phyloP scores from a whole-genome alignment of 2,113 vertebrate species.

The Limnothrissa miodon region DNA sequence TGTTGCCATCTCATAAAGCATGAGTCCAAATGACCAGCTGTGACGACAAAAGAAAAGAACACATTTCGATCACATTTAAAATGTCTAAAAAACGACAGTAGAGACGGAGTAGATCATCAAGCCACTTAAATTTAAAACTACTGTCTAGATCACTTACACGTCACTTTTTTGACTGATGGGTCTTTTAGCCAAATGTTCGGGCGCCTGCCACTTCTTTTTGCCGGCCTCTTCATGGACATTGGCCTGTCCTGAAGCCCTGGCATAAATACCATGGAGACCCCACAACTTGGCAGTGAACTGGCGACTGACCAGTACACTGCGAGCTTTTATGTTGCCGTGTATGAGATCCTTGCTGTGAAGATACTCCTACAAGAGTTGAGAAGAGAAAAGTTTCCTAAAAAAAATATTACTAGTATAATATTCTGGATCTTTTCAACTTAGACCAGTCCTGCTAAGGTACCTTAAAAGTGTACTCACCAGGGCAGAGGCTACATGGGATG shows the following conservation, averaged over 20 bases:
- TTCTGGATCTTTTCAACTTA: background rate
- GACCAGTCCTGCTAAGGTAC: background rate
- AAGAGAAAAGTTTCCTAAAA: background rate
- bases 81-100: background rate
- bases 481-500: conserved; percentile 69
- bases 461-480: conserved; percentile 61
- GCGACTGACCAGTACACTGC: conserved; percentile 79
- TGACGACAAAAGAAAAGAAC: conserved; percentile 43
- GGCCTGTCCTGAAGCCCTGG: conserved; percentile 54
- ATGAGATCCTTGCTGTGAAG: conserved; percentile 82
- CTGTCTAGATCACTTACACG: conserved; percentile 68
- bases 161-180: conserved; percentile 75
- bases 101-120: background rate
- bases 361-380: conserved; percentile 70
- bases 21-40: conserved; percentile 85
- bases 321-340: conserved; percentile 86
- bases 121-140: background rate
- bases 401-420: no score
- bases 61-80: background rate
- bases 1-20: conserved; percentile 83
- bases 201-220: conserved; percentile 91
- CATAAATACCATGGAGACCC: conserved; percentile 81
- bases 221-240: conserved; percentile 59
- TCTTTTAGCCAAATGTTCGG: conserved; percentile 79
- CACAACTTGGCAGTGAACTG: conserved; percentile 84